These are phyloP conservation scores for Agraylea sexmaculata DNA, from an alignment of 1,140 invertebrate genomes.

Conservation along the genomic window DNA sequence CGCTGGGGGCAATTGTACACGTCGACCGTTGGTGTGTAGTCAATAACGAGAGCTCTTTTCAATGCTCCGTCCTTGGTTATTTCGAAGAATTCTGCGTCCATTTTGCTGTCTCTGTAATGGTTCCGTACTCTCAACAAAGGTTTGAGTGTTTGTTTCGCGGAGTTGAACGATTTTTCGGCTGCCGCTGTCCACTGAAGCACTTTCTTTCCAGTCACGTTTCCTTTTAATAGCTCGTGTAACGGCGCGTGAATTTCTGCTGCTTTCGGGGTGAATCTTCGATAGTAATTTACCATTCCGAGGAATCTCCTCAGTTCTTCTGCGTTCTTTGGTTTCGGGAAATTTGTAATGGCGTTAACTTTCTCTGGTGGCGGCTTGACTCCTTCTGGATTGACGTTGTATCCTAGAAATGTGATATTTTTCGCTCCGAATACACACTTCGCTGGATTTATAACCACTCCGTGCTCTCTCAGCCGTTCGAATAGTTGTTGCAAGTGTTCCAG, in stretches of 20 bases:
- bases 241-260: constrained; percentile 22
- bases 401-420: constrained; percentile 19
- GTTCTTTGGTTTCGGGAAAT: constrained; percentile 18
- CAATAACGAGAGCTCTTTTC: too few species aligned
- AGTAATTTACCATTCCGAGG: constrained; percentile 29
- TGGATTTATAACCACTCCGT: constrained; percentile 19
- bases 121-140: too few species aligned
- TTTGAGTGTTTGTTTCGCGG: too few species aligned
- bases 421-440: constrained; percentile 20
- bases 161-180: too few species aligned
- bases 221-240: too few species aligned
- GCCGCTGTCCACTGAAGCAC: too few species aligned
- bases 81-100: too few species aligned
- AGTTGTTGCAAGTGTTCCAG: constrained; percentile 16
- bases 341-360: constrained; percentile 22
- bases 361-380: constrained; percentile 23
- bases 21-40: too few species aligned
- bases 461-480: constrained; percentile 18
- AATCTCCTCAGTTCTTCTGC: constrained; percentile 24
- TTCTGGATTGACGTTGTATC: constrained; percentile 18
- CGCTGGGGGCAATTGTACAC: too few species aligned
- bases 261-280: constrained; percentile 23
- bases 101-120: too few species aligned
- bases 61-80: too few species aligned
- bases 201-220: too few species aligned